Conservation (phyloP, 1,140 invertebrate genomes). For the Lethocerus indicus region DNA sequence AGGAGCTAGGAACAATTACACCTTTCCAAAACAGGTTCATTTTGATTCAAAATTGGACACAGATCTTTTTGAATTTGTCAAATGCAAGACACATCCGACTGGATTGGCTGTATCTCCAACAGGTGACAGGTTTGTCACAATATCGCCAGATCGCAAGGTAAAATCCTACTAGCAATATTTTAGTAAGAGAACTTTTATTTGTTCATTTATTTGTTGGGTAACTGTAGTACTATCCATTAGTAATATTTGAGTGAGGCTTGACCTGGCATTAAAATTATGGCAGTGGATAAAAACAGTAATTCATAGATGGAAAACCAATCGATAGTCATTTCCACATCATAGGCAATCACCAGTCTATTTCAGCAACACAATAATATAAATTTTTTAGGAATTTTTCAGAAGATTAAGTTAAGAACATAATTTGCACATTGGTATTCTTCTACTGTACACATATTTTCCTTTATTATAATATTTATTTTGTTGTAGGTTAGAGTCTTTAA, state of each 20-base stretch:
- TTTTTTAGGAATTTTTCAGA: too few relatives aligned
- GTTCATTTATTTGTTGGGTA: conserved; percentile 15
- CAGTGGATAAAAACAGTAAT: too few relatives aligned
- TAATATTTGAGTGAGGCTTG: conserved; percentile 7
- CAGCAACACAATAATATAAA: too few relatives aligned
- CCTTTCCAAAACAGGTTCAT: conserved; percentile 64
- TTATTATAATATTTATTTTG: conserved; percentile 15
- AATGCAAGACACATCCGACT: conserved; percentile 62
- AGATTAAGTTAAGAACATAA: too few relatives aligned
- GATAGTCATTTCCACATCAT: too few relatives aligned
- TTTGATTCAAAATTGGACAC: conserved; percentile 93
- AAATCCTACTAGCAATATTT: conserved; percentile 28
- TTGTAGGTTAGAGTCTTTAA: conserved; percentile 68
- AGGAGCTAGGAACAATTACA: conserved; percentile 70
- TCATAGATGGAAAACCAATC: too few relatives aligned
- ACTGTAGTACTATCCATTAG: conserved; percentile 1
- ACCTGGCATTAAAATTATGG: too few relatives aligned
- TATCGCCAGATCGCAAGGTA: conserved; percentile 73
- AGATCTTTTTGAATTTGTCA: conserved; percentile 91
- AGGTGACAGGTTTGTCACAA: conserved; percentile 74
- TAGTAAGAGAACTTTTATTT: conserved; percentile 1
- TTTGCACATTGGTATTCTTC: too few relatives aligned
- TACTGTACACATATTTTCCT: too few relatives aligned
- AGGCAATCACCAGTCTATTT: too few relatives aligned
- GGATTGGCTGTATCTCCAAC: conserved; percentile 67